Conservation (phyloP, 2,797 vertebrate species). For the Poecile montanus region DNA sequence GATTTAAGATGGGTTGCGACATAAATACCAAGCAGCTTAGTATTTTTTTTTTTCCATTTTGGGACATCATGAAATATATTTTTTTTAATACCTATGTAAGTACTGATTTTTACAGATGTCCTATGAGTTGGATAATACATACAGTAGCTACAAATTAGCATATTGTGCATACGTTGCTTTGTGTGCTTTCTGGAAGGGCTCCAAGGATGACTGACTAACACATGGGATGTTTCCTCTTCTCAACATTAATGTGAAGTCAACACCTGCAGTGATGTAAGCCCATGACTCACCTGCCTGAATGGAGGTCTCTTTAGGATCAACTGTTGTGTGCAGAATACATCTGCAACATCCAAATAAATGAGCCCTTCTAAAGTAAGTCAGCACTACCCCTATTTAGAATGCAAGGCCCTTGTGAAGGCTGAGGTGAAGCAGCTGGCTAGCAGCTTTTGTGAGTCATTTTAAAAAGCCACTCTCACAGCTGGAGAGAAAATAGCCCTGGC, state of each 20-base stretch:
- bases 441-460: slow-evolving; percentile 74
- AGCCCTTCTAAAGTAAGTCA: slow-evolving; percentile 71
- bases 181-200: slow-evolving; percentile 34
- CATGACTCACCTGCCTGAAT: slow-evolving; percentile 75
- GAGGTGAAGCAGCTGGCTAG: slow-evolving; percentile 78
- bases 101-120: slow-evolving; percentile 11
- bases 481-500: slow-evolving; percentile 76
- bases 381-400: slow-evolving; percentile 69
- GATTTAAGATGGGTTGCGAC: not conserved
- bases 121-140: slow-evolving; percentile 11
- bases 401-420: slow-evolving; percentile 70
- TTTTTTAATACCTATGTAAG: not conserved
- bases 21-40: not conserved
- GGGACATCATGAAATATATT: not conserved
- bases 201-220: slow-evolving; percentile 36
- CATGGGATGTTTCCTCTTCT: slow-evolving; percentile 59
- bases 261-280: slow-evolving; percentile 75
- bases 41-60: not conserved
- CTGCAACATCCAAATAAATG: slow-evolving; percentile 71
- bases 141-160: slow-evolving; percentile 55
- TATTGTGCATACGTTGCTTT: slow-evolving; percentile 29
- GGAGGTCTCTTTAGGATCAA: slow-evolving; percentile 60
- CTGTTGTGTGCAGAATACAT: slow-evolving; percentile 60
- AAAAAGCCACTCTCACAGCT: slow-evolving; percentile 79
- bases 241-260: not conserved